Conservation (phyloP, 2,113 vertebrate genomes). For the Oenanthe melanoleuca region DNA sequence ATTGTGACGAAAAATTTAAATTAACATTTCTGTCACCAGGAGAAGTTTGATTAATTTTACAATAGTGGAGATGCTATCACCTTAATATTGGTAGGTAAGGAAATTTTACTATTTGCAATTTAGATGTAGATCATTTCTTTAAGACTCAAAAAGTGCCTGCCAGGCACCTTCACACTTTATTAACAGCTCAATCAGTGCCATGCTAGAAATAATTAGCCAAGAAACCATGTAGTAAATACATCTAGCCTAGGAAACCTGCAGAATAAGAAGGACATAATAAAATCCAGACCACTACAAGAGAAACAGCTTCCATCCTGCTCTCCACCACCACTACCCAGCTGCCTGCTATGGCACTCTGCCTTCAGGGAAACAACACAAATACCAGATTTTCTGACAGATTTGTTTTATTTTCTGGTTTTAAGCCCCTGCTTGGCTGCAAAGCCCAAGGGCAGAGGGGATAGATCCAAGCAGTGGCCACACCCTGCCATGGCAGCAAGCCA, state of each 20-base stretch:
- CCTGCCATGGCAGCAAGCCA: background rate
- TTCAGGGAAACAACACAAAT: conserved; percentile 29
- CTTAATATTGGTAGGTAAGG: conserved; percentile 72
- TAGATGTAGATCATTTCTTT: conserved; percentile 79
- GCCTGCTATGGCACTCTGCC: background rate
- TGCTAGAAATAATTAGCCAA: conserved; percentile 76
- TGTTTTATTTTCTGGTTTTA: conserved; percentile 4
- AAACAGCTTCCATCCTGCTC: background rate
- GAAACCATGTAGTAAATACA: conserved; percentile 70
- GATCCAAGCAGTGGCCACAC: background rate
- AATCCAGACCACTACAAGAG: background rate
- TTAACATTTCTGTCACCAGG: conserved; percentile 83
- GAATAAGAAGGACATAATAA: conserved; percentile 38
- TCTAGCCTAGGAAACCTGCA: conserved; percentile 42
- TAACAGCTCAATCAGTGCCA: conserved; percentile 83
- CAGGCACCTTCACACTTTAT: conserved; percentile 88
- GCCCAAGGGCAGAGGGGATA: background rate
- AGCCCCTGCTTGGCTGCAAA: background rate
- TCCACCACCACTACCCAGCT: rapidly evolving
- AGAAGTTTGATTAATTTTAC: conserved; percentile 87
- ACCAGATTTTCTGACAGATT: background rate
- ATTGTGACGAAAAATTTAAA: conserved; percentile 85
- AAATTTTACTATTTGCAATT: conserved; percentile 80
- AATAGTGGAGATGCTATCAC: conserved; percentile 76
- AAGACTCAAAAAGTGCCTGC: conserved; percentile 72